phyloP scores from a whole-genome alignment of 2,888 invertebrate genomes.

The Dynastes tityus region DNA sequence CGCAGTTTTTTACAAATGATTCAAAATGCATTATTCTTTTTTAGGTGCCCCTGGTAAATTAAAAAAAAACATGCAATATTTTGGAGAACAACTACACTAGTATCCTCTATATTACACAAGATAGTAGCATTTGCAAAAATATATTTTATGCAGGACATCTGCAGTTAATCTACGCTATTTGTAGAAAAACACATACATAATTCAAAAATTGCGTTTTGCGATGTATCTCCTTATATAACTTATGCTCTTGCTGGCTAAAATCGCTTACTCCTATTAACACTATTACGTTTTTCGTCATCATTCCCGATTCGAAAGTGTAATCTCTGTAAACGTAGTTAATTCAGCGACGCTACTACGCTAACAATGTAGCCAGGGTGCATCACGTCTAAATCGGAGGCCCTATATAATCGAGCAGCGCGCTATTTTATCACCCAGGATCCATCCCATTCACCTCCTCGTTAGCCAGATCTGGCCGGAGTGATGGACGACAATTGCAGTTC shows the following conservation, averaged over 20 bases:
- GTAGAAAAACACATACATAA: too few relatives aligned
- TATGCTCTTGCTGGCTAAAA: neutral
- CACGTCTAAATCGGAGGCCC: neutral
- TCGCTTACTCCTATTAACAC: neutral
- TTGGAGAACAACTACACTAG: too few relatives aligned
- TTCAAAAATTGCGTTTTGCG: too few relatives aligned
- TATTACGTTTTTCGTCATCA: neutral
- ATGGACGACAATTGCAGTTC: slow-evolving; percentile 40
- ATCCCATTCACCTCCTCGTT: slow-evolving; percentile 15
- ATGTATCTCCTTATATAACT: too few relatives aligned
- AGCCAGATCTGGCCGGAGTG: slow-evolving; percentile 20
- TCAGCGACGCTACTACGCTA: neutral
- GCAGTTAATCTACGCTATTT: too few relatives aligned
- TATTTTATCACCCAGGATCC: slow-evolving; percentile 4
- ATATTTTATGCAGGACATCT: too few relatives aligned
- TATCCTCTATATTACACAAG: too few relatives aligned
- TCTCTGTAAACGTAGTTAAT: slow-evolving; percentile 6
- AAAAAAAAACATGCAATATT: too few relatives aligned
- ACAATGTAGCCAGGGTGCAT: slow-evolving; percentile 11
- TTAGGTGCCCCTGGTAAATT: too few relatives aligned
- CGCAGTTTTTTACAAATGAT: too few relatives aligned
- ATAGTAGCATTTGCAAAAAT: too few relatives aligned
- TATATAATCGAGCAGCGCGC: slow-evolving; percentile 7
- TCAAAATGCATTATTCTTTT: too few relatives aligned
- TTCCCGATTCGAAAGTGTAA: neutral